phyloP scores from a whole-genome alignment of 2,797 vertebrate genomes.

The Enteromius treurensis region DNA sequence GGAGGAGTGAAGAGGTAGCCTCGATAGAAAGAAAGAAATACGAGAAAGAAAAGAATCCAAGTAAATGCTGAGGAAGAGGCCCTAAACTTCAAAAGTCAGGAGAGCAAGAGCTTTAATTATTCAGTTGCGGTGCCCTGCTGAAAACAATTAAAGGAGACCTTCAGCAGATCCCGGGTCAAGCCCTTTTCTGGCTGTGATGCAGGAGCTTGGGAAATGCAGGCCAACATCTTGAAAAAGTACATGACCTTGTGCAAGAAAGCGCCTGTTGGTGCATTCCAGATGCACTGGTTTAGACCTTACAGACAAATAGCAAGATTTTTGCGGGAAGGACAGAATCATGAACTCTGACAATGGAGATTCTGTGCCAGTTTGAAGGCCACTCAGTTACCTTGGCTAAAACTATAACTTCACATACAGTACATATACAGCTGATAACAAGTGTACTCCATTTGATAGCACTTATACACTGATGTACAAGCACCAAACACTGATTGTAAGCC shows the following conservation, averaged over 20 bases:
- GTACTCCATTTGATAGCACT: neutral
- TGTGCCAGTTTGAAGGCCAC: neutral
- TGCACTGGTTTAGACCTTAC: neutral
- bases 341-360: neutral
- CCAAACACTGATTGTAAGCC: no score
- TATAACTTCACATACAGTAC: neutral
- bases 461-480: no score
- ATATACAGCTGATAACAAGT: neutral
- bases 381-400: neutral
- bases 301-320: neutral
- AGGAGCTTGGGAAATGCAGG: conserved; percentile 38
- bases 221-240: neutral
- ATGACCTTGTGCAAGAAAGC: neutral
- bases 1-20: conserved; percentile 52
- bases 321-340: conserved; percentile 18
- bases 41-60: conserved; percentile 55
- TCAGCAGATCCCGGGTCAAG: conserved; percentile 58
- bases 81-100: conserved; percentile 51
- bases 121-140: conserved; percentile 61
- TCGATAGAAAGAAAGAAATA: conserved; percentile 42
- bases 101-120: conserved; percentile 34
- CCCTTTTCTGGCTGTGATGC: conserved; percentile 71
- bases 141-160: conserved; percentile 70
- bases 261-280: neutral
- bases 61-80: conserved; percentile 62